A percentile compares a stretch with the other conserved stretches of the same genome.
Evolutionary conservation across 2,113 vertebrate genomes (phyloP).

Genomic region (Tricholaema leucomelas): DNA sequence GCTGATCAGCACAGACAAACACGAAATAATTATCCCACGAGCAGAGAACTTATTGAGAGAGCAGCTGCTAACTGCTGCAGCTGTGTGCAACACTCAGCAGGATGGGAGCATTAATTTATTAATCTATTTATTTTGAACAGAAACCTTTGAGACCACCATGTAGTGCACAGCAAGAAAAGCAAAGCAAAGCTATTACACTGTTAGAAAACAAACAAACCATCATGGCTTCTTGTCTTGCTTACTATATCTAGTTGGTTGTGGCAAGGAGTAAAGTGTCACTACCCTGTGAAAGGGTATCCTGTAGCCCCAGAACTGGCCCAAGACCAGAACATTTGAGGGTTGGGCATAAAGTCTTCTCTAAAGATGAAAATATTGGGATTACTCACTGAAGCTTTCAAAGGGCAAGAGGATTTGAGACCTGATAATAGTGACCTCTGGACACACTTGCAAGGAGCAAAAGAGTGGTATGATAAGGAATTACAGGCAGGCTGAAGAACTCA

Average conservation of each 20-base stretch:
- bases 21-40: neutral
- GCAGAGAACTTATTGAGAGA: neutral
- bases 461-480: slow-evolving; percentile 16
- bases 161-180: neutral
- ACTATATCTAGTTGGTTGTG: accelerated
- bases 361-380: neutral
- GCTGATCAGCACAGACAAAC: neutral
- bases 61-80: neutral
- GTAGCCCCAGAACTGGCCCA: neutral
- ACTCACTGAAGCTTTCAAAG: neutral
- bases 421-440: neutral
- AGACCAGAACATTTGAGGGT: neutral
- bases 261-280: neutral
- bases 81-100: neutral
- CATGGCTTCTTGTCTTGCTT: neutral
- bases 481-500: neutral
- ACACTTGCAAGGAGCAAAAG: neutral
- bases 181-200: neutral
- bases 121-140: neutral
- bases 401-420: neutral
- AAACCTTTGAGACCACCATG: neutral
- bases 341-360: neutral
- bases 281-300: neutral
- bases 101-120: neutral
- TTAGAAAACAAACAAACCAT: neutral